Base-by-base conservation (phyloP, 2,888 invertebrate genomes). In the Leptopterna dolabrata region DNA sequence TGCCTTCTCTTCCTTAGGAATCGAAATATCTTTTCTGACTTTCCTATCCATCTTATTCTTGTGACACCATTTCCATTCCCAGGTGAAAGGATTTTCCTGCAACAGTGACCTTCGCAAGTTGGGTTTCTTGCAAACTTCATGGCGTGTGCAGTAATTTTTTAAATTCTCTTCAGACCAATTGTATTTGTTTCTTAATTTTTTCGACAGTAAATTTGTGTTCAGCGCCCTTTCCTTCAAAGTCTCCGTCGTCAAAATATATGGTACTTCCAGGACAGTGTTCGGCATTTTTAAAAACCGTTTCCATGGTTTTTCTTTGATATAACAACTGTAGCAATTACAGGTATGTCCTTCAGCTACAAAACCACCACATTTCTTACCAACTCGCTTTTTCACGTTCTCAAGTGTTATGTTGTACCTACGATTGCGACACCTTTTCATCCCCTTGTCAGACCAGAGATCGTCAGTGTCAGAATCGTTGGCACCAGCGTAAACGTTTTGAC, bases 191-290 rank as follows among this genome's bases (percentile, higher is more conserved):
- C 30, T 29, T 51, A 81, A 36, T 14, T 14, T 29, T 81, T 78
- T 45, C 78, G 16, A 41, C 4, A 45, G 36, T 11, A 1, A 11
- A 24, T 14, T 47, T 0, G 45, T 73, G 27, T 43, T 63, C 73
- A 27, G 16, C n/a, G 29, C 30, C 45, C 85, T 19, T 14, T 3
- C 19, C 29, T 85, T 47, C 85, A 85, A 19, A 2, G 19, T 24
- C 1, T 51, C 11, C 1, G 71, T 29, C 27, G 85, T 73, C 24
- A 85, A 45, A 13, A 24, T 11, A 16, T 85, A 85, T n/a, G 85
- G 85, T 73, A 85, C 24, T n/a, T 85, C 85, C 41, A 76, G 7
- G 16, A 85, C 0, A 11, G 76, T 16, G 36, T 83, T 83, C 6
- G 27, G 30, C 30, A 30, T 43, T n/a, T 43, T 73, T 76, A 85